Percentiles rank a stretch among this genome's conserved stretches.
phyloP scores from a whole-genome alignment of 2,888 invertebrate species.

The Mycalesis mineus region DNA sequence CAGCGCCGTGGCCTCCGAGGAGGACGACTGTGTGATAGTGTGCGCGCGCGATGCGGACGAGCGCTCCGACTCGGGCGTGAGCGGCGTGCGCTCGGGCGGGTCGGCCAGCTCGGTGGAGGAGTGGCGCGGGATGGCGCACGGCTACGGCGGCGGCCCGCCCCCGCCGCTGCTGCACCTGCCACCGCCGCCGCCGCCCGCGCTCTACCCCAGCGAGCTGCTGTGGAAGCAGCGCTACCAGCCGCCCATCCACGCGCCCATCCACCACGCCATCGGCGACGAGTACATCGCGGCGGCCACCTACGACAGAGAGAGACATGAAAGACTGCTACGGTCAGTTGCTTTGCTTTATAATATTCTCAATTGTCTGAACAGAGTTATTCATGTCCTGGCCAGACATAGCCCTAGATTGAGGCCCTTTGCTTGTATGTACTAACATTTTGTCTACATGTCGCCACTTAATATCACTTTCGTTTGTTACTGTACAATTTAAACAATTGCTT shows the following conservation, averaged over 20 bases:
- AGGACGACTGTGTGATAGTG: constrained; percentile 82
- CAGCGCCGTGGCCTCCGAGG: constrained; percentile 78
- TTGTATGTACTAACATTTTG: too few relatives aligned
- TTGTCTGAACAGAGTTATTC: too few relatives aligned
- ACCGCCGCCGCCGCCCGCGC: constrained; percentile 72
- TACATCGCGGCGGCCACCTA: constrained; percentile 75
- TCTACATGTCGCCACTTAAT: too few relatives aligned
- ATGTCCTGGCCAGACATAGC: too few relatives aligned
- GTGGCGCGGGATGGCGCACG: constrained; percentile 85
- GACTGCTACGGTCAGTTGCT: constrained; percentile 80
- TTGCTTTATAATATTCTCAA: too few relatives aligned
- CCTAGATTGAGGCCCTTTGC: too few relatives aligned
- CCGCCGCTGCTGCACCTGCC: constrained; percentile 71
- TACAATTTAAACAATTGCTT: too few relatives aligned
- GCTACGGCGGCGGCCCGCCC: constrained; percentile 82
- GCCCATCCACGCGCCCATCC: constrained; percentile 73
- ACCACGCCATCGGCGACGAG: constrained; percentile 72
- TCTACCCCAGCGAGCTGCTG: constrained; percentile 77
- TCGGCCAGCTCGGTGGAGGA: constrained; percentile 87
- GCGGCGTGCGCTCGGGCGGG: constrained; percentile 84
- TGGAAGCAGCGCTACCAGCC: constrained; percentile 81
- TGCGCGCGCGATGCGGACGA: constrained; percentile 78
- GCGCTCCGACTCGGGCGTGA: constrained; percentile 84
- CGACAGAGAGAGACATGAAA: constrained; percentile 82
- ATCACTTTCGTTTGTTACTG: too few relatives aligned